Conservation (phyloP, 1,140 invertebrate species). For the Babylonia areolata region DNA sequence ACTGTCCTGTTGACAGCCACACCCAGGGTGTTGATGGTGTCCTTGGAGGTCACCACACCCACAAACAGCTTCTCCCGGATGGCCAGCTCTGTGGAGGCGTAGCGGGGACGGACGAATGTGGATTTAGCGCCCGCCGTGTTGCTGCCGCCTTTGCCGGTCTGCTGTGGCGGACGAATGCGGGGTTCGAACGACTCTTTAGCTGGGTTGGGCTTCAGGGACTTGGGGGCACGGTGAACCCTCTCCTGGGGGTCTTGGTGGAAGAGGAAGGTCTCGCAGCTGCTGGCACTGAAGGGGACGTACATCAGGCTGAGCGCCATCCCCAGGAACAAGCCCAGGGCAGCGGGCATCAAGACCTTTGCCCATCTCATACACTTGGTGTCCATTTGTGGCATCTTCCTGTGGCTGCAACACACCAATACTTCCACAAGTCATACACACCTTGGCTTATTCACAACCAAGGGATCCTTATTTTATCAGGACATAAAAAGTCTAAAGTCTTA, state of each 20-base stretch:
- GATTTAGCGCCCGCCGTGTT: conserved; percentile 38
- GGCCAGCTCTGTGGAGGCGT: conserved; percentile 94
- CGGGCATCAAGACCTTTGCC: conserved; percentile 53
- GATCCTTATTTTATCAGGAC: too few relatives aligned
- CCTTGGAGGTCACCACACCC: conserved; percentile 85
- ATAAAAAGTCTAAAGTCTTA: too few relatives aligned
- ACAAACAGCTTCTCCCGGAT: conserved; percentile 93
- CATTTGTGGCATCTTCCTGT: neutral
- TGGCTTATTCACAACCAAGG: too few relatives aligned
- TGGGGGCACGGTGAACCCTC: conserved; percentile 55
- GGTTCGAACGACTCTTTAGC: conserved; percentile 44
- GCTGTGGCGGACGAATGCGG: conserved; percentile 9
- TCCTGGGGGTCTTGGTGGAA: conserved; percentile 49
- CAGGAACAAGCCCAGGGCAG: conserved; percentile 64
- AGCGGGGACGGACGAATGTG: conserved; percentile 83
- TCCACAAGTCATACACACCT: too few relatives aligned
- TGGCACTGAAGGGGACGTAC: conserved; percentile 67
- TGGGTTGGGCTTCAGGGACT: conserved; percentile 35
- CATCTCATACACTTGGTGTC: neutral
- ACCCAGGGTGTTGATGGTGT: conserved; percentile 83
- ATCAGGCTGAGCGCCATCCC: conserved; percentile 69
- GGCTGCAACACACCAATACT: too few relatives aligned
- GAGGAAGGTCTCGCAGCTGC: conserved; percentile 46
- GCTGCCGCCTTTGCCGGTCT: neutral
- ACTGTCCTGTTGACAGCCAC: conserved; percentile 88